Base-by-base conservation (phyloP, 2,113 vertebrate genomes). In the Bubo bubo region DNA sequence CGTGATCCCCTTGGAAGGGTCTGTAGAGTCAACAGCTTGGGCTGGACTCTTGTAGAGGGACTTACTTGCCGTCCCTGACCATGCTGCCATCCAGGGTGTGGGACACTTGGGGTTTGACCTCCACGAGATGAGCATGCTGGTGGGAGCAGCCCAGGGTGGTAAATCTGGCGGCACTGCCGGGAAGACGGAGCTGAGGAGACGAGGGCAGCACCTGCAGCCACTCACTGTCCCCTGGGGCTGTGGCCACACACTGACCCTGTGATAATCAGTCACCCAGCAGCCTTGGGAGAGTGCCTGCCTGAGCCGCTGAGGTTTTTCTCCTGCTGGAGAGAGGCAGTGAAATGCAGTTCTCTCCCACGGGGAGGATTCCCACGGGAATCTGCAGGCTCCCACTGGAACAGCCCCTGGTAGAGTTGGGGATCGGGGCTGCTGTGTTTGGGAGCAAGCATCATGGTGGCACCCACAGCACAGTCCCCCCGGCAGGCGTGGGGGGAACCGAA, bases 171-270 rank as follows among this genome's bases (percentile, higher is more conserved):
- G 0, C 0, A 0, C 20, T 68, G 39, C 47, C 3, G 27, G 75
- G 67, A 71, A 68, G 67, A 23, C 0, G 14, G 70, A 68, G 32
- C 37, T 12, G 6, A 32, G 23, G 35, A 35, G 53, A 8, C 0
- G 27, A 70, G 83, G 62, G 41, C 63, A 88, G 53, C 5, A 3
- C 59, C 79, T 79, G 66, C 53, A 67, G 67, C 67, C 49, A 34
- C 49, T 9, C 8, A 0, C 35, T 4, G 2, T 86, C 76, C 74
- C 67, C 79, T 0, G 5, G 27, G 59, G 3, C 90, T 1, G 1
- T 14, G 73, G 73, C 59, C 47, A 22, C 59, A 35, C 0, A 0
- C n/a, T 73, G 58, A 7, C 24, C 28, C 43, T 41, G 32, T 55
- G 79, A n/a, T 47, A 28, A 53, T 37, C 10, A 8, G 58, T 68